Base-by-base conservation (phyloP, 2,113 vertebrate genomes). In the Pholis gunnellus region DNA sequence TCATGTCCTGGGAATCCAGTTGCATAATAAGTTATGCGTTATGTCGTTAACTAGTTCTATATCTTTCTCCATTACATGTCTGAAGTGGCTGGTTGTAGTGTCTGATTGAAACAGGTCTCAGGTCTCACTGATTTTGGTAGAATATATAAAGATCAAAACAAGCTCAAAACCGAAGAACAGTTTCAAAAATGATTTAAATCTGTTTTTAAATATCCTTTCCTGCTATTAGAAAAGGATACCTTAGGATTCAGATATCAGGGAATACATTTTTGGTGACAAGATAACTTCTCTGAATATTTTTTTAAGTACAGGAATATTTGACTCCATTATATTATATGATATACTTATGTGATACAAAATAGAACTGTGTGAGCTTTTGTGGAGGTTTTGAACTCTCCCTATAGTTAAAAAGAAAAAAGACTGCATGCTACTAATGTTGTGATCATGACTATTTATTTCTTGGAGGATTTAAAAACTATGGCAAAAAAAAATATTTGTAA, bases 11-110 rank as follows among this genome's bases (percentile, higher is more conserved):
- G 75, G 7, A 75, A 63, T 38, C 18, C 3, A 20, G 22, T 34
- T 66, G 27, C 7, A 27, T 29, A 29, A 69, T 70, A 25, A 61
- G 31, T 83, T 75, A 15, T 68, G 18, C 34, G 36, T 69, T 76
- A 46, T 66, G 54, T 75, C n/a, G 74, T 81, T 29, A 25, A 61
- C 10, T 11, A 9, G 42, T 38, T 79, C 50, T 87, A 73, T 65
- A 63, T 75, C 22, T 73, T 66, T 59, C 27, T 68, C 17, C 25
- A 10, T 38, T 65, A 18, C 25, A 72, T 67, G 31, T 70, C 44
- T 38, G 31, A 15, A 38, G 67, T 48, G 15, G 25, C 15, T 29
- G n/a, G 9, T 29, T 59, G 48, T 52, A 64, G 14, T 76, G 72
- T 46, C 36, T 69, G 18, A 59, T 10, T 22, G 44, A 22, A 77